Evolutionary conservation across 2,888 invertebrate species (phyloP).

Genomic region (Synergus japonicus): DNA sequence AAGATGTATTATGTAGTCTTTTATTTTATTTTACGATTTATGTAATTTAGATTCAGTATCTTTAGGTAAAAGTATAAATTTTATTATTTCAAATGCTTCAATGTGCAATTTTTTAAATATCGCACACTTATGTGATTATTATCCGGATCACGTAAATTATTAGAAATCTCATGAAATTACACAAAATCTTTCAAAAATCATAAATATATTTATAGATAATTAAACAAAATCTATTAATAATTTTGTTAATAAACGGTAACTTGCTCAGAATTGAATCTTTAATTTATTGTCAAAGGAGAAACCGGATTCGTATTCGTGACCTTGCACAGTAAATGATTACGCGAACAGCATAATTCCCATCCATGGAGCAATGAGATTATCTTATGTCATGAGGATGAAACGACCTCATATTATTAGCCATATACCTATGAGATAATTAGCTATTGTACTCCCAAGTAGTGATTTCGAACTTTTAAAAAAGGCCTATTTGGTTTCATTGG

Average conservation of each 20-base stretch:
- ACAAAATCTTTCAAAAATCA: too few species aligned
- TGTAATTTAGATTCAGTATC: background rate
- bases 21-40: background rate
- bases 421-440: background rate
- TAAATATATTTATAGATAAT: too few species aligned
- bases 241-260: background rate
- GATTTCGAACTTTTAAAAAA: background rate
- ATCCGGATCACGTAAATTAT: too few species aligned
- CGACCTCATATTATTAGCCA: background rate
- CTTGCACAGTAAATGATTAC: slow-evolving; percentile 61
- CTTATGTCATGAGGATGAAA: slow-evolving; percentile 4
- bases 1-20: background rate
- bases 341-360: slow-evolving; percentile 57
- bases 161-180: too few species aligned
- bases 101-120: too few species aligned
- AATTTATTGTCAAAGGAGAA: slow-evolving; percentile 29
- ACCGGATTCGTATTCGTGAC: slow-evolving; percentile 58
- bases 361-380: slow-evolving; percentile 18
- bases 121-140: too few species aligned
- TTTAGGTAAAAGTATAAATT: too few species aligned
- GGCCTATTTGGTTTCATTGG: background rate
- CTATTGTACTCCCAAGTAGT: background rate
- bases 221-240: too few species aligned
- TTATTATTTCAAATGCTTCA: too few species aligned
- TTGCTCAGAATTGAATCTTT: background rate